phyloP scores from a whole-genome alignment of 2,797 vertebrate genomes.

The Margarornis squamiger region DNA sequence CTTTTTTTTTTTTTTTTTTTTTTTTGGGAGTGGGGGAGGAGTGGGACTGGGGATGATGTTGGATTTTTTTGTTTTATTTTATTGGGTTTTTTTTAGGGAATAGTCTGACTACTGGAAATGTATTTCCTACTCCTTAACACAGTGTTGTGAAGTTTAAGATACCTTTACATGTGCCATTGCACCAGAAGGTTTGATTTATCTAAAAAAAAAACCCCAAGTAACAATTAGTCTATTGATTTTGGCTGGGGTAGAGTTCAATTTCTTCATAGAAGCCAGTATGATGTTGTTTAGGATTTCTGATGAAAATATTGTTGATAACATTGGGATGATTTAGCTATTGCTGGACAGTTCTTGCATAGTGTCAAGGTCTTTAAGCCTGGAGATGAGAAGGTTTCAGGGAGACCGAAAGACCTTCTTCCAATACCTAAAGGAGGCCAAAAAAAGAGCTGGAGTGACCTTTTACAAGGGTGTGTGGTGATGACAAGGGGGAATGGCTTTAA shows the following conservation, averaged over 20 bases:
- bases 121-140: not conserved
- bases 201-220: fast-evolving
- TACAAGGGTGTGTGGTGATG: no score
- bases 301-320: not conserved
- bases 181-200: not conserved
- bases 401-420: not conserved
- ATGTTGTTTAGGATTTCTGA: not conserved
- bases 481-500: not conserved
- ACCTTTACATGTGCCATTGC: fast-evolving
- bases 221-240: not conserved
- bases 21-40: no score
- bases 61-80: not conserved
- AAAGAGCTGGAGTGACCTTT: fast-evolving
- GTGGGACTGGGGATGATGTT: no score
- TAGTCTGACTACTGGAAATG: not conserved
- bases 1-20: no score
- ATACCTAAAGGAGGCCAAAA: not conserved
- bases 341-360: not conserved
- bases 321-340: not conserved
- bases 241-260: not conserved
- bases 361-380: not conserved
- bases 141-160: not conserved
- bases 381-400: not conserved
- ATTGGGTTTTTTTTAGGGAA: not conserved
- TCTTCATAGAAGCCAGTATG: not conserved